These are phyloP conservation scores for Megathymus violae DNA, from an alignment of 1,140 invertebrate species.

Conservation along the genomic window DNA sequence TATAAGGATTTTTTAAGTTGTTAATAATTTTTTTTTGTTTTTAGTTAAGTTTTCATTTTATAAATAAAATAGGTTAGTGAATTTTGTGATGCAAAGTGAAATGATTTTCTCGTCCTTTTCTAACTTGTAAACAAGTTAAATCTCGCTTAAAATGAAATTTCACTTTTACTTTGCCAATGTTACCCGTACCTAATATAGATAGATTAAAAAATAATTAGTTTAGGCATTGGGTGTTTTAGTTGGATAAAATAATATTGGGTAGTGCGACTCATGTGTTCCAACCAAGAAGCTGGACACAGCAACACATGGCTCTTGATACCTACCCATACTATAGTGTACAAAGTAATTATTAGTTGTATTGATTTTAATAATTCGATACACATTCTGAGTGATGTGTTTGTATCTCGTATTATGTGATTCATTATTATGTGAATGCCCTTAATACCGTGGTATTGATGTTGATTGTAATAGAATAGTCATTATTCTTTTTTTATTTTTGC, in stretches of 20 bases:
- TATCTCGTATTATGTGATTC: too few species aligned
- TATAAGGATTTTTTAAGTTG: conserved; percentile 22
- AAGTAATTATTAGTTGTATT: too few species aligned
- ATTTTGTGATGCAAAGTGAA: conserved; percentile 48
- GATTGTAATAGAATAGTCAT: too few species aligned
- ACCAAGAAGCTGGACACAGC: too few species aligned
- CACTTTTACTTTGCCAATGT: conserved; percentile 28
- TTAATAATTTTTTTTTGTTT: conserved; percentile 54
- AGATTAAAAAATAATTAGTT: conserved; percentile 12
- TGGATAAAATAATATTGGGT: background rate
- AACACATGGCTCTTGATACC: too few species aligned
- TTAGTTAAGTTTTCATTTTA: conserved; percentile 66
- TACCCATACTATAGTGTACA: too few species aligned
- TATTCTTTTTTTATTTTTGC: too few species aligned
- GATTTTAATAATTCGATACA: too few species aligned
- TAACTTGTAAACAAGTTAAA: conserved; percentile 26
- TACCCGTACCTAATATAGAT: conserved; percentile 26
- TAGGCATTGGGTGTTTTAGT: background rate
- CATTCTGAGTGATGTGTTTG: too few species aligned
- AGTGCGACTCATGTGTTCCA: background rate
- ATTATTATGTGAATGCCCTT: too few species aligned
- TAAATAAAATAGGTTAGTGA: conserved; percentile 45
- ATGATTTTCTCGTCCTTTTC: conserved; percentile 30
- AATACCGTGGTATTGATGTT: too few species aligned
- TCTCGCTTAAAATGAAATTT: conserved; percentile 13